Base-by-base conservation (phyloP, 2,888 invertebrate genomes). In the Lepas anatifera region DNA sequence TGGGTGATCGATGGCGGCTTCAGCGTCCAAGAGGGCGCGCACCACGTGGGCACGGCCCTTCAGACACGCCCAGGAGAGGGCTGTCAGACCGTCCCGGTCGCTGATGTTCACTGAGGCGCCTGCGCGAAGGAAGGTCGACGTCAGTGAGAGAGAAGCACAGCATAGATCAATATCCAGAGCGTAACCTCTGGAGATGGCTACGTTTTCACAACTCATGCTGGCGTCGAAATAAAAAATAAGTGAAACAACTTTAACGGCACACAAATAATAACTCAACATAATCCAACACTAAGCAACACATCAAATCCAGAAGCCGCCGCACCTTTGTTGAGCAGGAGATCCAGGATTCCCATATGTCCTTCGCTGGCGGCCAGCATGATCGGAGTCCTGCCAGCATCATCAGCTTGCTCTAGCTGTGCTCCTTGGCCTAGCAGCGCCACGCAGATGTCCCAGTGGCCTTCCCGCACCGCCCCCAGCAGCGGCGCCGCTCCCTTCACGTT, bases 51-150 rank as follows among this genome's bases (percentile, higher is more conserved):
- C 83, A 76, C 92, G 87, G 0, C 95, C 95, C 67, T 92, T 85
- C 4, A 94, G 83, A 77, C 95, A 92, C 0, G 95, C 92, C 95
- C 96, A 96, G 70, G 92, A 89, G 0, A 97, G 83, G 0, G 96
- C 87, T 0, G 93, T 91, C 71, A 95, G 83, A 0, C 96, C 96
- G 76, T 96, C 95, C 48, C 86, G 85, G 79, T 97, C 97, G 69
- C 87, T 85, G 29, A 87, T 85, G 75, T 89, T 87, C 6, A 93
- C 82, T 69, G 86, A 84, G 0, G 92, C 90, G 87, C 90, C 93
- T 81, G 89, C 89, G n/a, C n/a, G n/a, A n/a, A n/a, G n/a, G n/a
- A n/a, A n/a, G n/a, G n/a, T n/a, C n/a, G n/a, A n/a, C n/a, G n/a
- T n/a, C n/a, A n/a, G n/a, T n/a, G 43, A 43, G 43, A 43, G 10